phyloP scores from a whole-genome alignment of 1,140 invertebrate genomes.

The Nasonia giraulti region DNA sequence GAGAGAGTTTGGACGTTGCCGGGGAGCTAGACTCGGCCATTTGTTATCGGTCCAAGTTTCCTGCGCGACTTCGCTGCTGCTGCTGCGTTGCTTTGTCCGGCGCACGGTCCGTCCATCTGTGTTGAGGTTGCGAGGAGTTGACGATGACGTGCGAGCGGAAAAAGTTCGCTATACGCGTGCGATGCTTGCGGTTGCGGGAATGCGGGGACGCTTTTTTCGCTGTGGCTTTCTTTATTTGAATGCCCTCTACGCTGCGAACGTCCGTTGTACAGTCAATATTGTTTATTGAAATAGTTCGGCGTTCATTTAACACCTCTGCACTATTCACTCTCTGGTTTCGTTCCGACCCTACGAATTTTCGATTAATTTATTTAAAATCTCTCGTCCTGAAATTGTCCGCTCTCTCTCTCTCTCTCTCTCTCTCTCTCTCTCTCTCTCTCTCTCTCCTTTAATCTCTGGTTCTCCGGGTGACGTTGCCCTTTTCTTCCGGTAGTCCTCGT shows the following conservation, averaged over 20 bases:
- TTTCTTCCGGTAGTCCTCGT: slow-evolving; percentile 26
- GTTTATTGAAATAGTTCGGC: no score
- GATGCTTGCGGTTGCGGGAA: no score
- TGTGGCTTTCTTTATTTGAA: no score
- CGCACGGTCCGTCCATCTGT: background rate
- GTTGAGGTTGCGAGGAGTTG: background rate
- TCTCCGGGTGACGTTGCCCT: slow-evolving; percentile 10
- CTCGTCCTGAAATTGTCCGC: background rate
- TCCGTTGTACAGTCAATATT: no score
- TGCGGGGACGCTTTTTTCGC: no score
- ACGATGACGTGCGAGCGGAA: background rate
- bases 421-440: background rate
- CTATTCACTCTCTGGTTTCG: no score
- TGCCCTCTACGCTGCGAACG: no score
- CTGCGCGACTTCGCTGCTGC: background rate
- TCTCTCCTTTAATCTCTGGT: background rate
- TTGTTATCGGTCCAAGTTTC: slow-evolving; percentile 67
- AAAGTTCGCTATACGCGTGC: background rate
- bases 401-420: background rate
- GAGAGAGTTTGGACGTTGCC: slow-evolving; percentile 2
- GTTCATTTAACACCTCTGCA: no score
- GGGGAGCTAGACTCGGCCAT: slow-evolving; percentile 60
- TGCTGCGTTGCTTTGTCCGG: background rate
- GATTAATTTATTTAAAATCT: background rate
- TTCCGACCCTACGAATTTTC: no score